Base-by-base conservation (phyloP, 2,888 invertebrate species). In the Parasteatoda lunata region DNA sequence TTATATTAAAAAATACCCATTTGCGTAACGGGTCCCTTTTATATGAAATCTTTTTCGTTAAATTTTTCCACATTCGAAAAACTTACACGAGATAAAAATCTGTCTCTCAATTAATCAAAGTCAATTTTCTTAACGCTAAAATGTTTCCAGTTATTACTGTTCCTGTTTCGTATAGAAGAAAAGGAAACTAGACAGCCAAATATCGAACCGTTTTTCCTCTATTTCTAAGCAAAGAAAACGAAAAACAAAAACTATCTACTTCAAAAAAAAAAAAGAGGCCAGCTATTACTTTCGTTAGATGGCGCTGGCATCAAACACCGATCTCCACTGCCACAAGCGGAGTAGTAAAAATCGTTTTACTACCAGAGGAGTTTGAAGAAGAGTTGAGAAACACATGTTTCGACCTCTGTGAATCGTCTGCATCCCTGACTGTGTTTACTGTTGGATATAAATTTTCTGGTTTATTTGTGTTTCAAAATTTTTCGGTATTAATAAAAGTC, bases 211-310 rank as follows among this genome's bases (percentile, higher is more conserved):
- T 11, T 52, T 69, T 70, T 65, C 49, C 72, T 72, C 51, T 51
- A 51, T 59, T 71, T 71, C 13, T 77, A 5, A 9, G 54, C 30
- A 49, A 30, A 71, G 49, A 80, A 9, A 66, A 6, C n/a, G 45
- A 59, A 66, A 72, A 15, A 52, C 49, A 49, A 49, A 51, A 30
- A 76, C 13, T 15, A 45, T 9, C 30, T n/a, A 73, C 30, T 13
- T 15, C 11, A 71, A 72, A 66, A 79, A 65, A 79, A 65, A 15
- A 71, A 84, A 84, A 84, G 78, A 79, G 84, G 84, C 84, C 84
- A 84, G 48, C 77, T 68, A 73, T 77, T 48, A 77, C 73, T 59
- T 47, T 73, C 81, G 81, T 77, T 77, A 81, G 86, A 71, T 77
- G 86, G 86, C 72, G 86, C 86, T 68, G 65, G 30, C 49, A 15